Evolutionary conservation across 2,797 vertebrate genomes (phyloP).

Genomic region (Neosilurus mollespiculum): DNA sequence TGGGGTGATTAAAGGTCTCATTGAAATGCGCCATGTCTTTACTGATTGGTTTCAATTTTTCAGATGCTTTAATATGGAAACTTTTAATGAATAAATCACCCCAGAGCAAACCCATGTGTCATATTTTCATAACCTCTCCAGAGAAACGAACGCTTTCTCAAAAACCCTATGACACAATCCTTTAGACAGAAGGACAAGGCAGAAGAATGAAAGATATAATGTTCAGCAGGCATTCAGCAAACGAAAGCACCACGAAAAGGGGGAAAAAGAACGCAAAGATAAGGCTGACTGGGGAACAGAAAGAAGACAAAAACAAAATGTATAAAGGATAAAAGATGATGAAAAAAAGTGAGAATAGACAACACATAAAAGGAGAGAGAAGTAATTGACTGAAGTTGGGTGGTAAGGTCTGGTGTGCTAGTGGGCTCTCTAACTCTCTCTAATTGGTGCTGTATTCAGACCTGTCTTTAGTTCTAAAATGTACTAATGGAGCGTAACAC

Average conservation of each 20-base stretch:
- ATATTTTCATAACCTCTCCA: slow-evolving; percentile 58
- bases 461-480: slow-evolving; percentile 88
- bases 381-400: slow-evolving; percentile 60
- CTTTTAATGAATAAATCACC: slow-evolving; percentile 5
- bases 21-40: background rate
- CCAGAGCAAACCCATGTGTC: slow-evolving; percentile 38
- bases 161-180: slow-evolving; percentile 30
- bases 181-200: slow-evolving; percentile 11
- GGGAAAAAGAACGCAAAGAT: slow-evolving; percentile 35
- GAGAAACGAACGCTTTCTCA: slow-evolving; percentile 31
- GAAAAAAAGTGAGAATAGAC: slow-evolving; percentile 60
- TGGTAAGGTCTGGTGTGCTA: slow-evolving; percentile 60
- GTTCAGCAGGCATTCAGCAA: slow-evolving; percentile 38
- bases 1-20: background rate
- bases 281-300: slow-evolving; percentile 35
- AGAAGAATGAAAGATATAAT: slow-evolving; percentile 35
- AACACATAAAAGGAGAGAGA: slow-evolving; percentile 61
- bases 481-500: slow-evolving; percentile 88
- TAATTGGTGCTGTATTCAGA: slow-evolving; percentile 86
- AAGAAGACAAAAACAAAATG: slow-evolving; percentile 55
- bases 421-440: slow-evolving; percentile 73
- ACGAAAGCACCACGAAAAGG: slow-evolving; percentile 41
- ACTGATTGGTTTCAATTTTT: slow-evolving; percentile 1
- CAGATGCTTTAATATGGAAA: background rate
- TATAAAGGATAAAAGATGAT: slow-evolving; percentile 50